Conservation (phyloP, 2,888 invertebrate species). For the Eumacrocentrus americanus region DNA sequence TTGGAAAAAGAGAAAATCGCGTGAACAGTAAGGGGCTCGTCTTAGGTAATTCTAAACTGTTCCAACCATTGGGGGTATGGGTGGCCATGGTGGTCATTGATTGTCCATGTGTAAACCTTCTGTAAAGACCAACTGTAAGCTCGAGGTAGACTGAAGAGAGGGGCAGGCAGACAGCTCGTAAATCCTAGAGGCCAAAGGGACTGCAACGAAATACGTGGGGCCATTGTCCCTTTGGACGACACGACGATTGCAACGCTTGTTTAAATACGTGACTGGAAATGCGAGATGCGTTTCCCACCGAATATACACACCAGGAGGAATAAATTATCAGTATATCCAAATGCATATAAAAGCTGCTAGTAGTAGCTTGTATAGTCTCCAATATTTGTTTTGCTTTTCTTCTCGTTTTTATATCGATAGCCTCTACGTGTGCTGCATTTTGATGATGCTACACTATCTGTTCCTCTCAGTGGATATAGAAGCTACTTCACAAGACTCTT, state of each 20-base stretch:
- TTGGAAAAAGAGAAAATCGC: too few species aligned
- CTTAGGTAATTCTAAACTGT: too few species aligned
- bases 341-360: not conserved
- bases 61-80: not conserved
- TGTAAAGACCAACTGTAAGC: slow-evolving; percentile 2
- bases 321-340: slow-evolving; percentile 19
- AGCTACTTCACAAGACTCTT: not conserved
- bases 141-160: slow-evolving; percentile 5
- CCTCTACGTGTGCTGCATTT: slow-evolving; percentile 16
- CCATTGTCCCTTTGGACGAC: slow-evolving; percentile 27
- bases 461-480: not conserved
- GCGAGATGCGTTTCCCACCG: slow-evolving; percentile 25
- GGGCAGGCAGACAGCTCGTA: slow-evolving; percentile 17
- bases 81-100: not conserved
- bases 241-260: slow-evolving; percentile 21
- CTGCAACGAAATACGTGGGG: slow-evolving; percentile 16
- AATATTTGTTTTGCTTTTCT: slow-evolving; percentile 6
- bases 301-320: slow-evolving; percentile 6
- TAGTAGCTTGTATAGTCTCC: slow-evolving; percentile 2
- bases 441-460: not conserved
- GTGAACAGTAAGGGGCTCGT: too few species aligned
- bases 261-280: slow-evolving; percentile 28
- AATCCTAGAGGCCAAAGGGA: slow-evolving; percentile 28
- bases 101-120: slow-evolving; percentile 10
- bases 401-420: not conserved